Base-by-base conservation (phyloP, 2,888 invertebrate genomes). In the Lasioglossum malachurum region DNA sequence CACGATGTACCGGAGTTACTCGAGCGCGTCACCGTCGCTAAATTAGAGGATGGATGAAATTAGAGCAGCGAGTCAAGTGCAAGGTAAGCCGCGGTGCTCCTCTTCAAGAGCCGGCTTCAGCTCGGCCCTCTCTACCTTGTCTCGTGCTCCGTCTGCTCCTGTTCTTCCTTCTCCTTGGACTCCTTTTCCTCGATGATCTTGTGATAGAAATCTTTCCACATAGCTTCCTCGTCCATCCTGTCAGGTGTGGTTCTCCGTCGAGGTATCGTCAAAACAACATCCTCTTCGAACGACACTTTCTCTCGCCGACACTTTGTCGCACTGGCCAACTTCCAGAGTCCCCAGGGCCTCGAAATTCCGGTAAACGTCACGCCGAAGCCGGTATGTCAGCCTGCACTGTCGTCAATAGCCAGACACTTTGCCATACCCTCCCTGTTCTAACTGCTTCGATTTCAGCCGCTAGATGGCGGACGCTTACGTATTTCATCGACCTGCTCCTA, bases 131-230 rank as follows among this genome's bases (percentile, higher is more conserved):
- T 83, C 85, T 96, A 97, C 97, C 96, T 96, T 93, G 95, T 96
- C 91, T 97, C 97, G 93, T 97, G 97, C 87, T 97, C 97, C 86
- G 96, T 96, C 88, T 97, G 96, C 77, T 97, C 96, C 79, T 96
- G 93, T 82, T 97, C 96, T 91, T 97, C 96, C 84, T 97, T 96
- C 78, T 97, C 97, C 78, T 92, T 87, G 90, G 97, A 96, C 86
- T 97, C 94, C 93, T 97, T 97, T 80, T 97, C 97, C 82, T 92
- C 93, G 10, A 94, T 91, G 49, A 95, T 92, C 88, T 94, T 94
- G 10, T 94, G 92, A 92, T 97, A 98, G 93, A 97, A 97, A 85
- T 96, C 96, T 95, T 97, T 97, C 97, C 98, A 98, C 97, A 98
- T 97, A 19, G 96, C 96, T 93, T 98, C 98, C 95, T 98, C 98